Evolutionary conservation across 2,888 invertebrate genomes (phyloP).

Genomic region (Agrochola circellaris): DNA sequence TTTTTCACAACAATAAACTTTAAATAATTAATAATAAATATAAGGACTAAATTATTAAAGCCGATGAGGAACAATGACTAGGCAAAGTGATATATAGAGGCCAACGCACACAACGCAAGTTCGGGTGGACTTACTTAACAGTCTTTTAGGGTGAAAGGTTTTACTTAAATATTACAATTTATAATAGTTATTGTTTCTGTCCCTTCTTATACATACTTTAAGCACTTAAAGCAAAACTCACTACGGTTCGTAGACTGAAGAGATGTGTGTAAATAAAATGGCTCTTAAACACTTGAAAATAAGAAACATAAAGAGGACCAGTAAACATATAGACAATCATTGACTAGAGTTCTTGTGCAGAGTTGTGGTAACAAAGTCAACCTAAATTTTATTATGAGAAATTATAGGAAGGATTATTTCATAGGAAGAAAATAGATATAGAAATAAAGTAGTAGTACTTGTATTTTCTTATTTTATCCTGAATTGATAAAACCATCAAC

Average conservation of each 20-base stretch:
- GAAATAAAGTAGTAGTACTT: not conserved
- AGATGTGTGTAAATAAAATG: conserved; percentile 28
- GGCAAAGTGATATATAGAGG: conserved; percentile 64
- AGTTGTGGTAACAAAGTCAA: not conserved
- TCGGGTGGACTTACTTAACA: conserved; percentile 82
- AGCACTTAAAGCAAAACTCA: conserved; percentile 51
- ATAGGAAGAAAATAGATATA: conserved; percentile 2
- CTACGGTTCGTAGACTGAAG: conserved; percentile 19
- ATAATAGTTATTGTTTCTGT: conserved; percentile 78
- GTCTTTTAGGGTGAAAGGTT: conserved; percentile 81
- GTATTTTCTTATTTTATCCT: not conserved
- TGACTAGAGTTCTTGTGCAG: not conserved
- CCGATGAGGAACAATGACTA: conserved; percentile 56
- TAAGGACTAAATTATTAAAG: conserved; percentile 62
- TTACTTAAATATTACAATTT: conserved; percentile 69
- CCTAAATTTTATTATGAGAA: not conserved
- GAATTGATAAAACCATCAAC: not conserved
- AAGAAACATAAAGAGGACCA: not conserved
- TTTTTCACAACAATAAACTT: conserved; percentile 49
- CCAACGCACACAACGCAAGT: conserved; percentile 77
- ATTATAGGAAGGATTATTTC: not conserved
- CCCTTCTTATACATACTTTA: conserved; percentile 62
- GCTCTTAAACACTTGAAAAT: conserved; percentile 36
- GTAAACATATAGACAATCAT: not conserved
- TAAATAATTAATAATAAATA: conserved; percentile 42